Base-by-base conservation (phyloP, 2,113 vertebrate species). In the Lasiurus cinereus region DNA sequence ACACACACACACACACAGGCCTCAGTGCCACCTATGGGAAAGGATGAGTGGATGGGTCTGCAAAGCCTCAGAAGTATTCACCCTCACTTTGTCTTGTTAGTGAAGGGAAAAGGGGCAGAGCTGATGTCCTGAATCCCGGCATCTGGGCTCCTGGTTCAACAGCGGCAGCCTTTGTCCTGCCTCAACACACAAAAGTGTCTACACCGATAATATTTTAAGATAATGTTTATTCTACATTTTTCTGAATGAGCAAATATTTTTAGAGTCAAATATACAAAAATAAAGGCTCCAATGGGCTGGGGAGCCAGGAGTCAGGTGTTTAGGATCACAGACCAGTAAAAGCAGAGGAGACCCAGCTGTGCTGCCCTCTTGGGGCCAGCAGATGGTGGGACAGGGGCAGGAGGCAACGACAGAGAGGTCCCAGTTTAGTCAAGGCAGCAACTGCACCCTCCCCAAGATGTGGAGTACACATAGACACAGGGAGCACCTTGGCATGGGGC, bases 331-430 rank as follows among this genome's bases (percentile, higher is more conserved):
- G 59, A 48, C 21, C 15, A 50, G 7, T 74, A 33, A 31, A 85
- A 80, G 12, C 27, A 33, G 10, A 70, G 46, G 78, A 74, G 56
- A 27, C 6, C 67, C 64, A 87, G 72, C 52, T 93, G 73, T 97
- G 93, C 78, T 97, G 95, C 77, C 80, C 82, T 92, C 88, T 74
- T 69, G 95, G 90, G 93, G 92, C 93, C 67, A 1, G 91, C 77
- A 92, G 95, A 62, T 90, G 92, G 92, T 24, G 8, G 73, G 87
- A 50, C 31, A 52, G 59, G 86, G 89, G 86, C 88, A 50, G 59
- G 52, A 88, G 70, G 39, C 93, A 43, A 77, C 67, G 33, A 90
- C 76, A 54, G 74, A 83, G 21, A 6, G 9, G 56, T 27, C 22
- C 31, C 78, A 48, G 31, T 48, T 46, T 69, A 33, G 52, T 69